These are phyloP conservation scores for Callimorpha dominula DNA, from an alignment of 2,888 invertebrate species.

Conservation along the genomic window DNA sequence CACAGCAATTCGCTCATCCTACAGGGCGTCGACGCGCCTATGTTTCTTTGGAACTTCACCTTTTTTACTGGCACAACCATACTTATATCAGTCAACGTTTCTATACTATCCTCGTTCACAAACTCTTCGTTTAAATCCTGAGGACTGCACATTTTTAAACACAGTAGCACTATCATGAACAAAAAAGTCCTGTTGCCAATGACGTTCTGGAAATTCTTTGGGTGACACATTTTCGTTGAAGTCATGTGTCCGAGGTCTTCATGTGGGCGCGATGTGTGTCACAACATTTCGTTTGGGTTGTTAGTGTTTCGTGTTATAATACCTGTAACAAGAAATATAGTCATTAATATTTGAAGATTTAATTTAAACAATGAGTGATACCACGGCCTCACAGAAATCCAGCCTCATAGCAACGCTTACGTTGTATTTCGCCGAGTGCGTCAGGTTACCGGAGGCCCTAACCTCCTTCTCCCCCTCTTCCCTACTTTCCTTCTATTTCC, in stretches of 20 bases:
- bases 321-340: constrained; percentile 68
- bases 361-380: background rate
- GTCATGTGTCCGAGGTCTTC: constrained; percentile 34
- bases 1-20: constrained; percentile 88
- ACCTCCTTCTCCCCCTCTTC: too few species aligned
- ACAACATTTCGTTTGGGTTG: constrained; percentile 65
- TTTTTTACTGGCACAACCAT: constrained; percentile 69
- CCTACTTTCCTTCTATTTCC: too few species aligned
- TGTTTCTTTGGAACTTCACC: constrained; percentile 68
- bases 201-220: constrained; percentile 71
- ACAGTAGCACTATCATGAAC: constrained; percentile 78
- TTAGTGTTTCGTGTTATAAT: constrained; percentile 39
- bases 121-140: constrained; percentile 81
- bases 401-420: too few species aligned
- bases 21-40: constrained; percentile 72
- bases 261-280: constrained; percentile 58
- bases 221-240: constrained; percentile 72
- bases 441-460: too few species aligned
- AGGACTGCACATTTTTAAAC: constrained; percentile 80
- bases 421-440: too few species aligned
- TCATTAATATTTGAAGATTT: background rate
- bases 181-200: constrained; percentile 76
- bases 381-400: too few species aligned
- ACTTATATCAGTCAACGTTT: constrained; percentile 63
- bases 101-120: constrained; percentile 75